Conservation (phyloP, 2,113 vertebrate genomes). For the Pipa parva region DNA sequence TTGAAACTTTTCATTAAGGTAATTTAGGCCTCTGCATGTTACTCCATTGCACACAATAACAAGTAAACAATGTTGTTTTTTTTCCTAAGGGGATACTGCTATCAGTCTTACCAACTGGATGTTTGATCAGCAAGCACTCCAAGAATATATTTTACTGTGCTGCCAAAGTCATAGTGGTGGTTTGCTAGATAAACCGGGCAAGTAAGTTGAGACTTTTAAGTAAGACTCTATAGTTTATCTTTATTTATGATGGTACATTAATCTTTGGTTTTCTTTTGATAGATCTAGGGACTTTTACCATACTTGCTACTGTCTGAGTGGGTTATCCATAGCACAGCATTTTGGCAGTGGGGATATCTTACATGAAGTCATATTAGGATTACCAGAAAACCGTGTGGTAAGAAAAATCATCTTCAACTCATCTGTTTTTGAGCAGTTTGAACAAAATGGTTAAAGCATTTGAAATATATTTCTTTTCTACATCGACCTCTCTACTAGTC, state of each 20-base stretch:
- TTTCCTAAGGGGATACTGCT: constrained; percentile 72
- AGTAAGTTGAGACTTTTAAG: too few species aligned
- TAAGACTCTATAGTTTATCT: too few species aligned
- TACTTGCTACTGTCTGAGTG: constrained; percentile 96
- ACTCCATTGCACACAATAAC: not conserved
- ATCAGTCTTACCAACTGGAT: constrained; percentile 87
- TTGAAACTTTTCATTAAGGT: too few species aligned
- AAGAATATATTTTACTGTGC: constrained; percentile 95
- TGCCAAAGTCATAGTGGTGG: constrained; percentile 90
- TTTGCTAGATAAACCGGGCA: constrained; percentile 92
- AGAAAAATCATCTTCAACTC: constrained; percentile 43
- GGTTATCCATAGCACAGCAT: constrained; percentile 91
- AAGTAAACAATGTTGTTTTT: not conserved
- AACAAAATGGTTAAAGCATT: too few species aligned
- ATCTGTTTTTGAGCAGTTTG: too few species aligned
- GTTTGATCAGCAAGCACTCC: constrained; percentile 90
- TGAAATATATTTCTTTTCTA: too few species aligned
- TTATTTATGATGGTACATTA: too few species aligned
- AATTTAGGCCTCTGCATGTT: not conserved
- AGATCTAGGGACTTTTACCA: constrained; percentile 97
- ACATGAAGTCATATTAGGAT: constrained; percentile 76
- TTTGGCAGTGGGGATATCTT: constrained; percentile 82
- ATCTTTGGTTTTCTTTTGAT: not conserved
- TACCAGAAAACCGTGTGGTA: constrained; percentile 85
- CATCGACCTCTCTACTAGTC: too few species aligned